Base-by-base conservation (phyloP, 2,113 vertebrate species). In the Eonycteris spelaea region DNA sequence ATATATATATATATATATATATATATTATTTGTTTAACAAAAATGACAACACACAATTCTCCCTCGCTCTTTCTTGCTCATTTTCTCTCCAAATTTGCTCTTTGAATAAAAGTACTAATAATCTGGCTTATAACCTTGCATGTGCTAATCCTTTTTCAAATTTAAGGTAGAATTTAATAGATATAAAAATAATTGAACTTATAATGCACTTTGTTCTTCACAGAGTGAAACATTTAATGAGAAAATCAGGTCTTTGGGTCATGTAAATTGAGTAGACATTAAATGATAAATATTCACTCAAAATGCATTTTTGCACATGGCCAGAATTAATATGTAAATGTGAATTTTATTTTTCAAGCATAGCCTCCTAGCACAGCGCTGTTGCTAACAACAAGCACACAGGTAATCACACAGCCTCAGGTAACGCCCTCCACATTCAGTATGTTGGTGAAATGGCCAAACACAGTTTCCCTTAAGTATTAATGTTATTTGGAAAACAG, bases 51-150 rank as follows among this genome's bases (percentile, higher is more conserved):
- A 57, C 2, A 51, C 33, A 75, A 35, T 22, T 40, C 7, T 73
- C 14, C 43, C 6, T 6, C 24, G 16, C 38, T 40, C 10, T 77
- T 9, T 2, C 12, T 73, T n/a, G 19, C 7, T 79, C 8, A 57
- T 28, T 5, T 11, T 59, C 53, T 40, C 35, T n/a, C 12, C 26
- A 33, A 53, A 70, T 67, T 87, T 96, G 28, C 10, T 53, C 8
- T 95, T 75, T 91, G 45, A 91, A 45, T 45, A 86, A 22, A 95
- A 73, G 15, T 57, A 57, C 79, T 92, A 86, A 59, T 80, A 87
- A 48, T 9, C 16, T 61, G 33, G 6, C 6, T 93, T 86, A 91
- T 77, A n/a, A 83, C 43, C 89, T 91, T 90, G 33, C 14, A 35
- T 78, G 18, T 57, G 22, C 24, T 77, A 80, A 82, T 80, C 30